Percentiles rank a stretch among this genome's conserved stretches.
These are phyloP conservation scores for Onychomys torridus DNA, from an alignment of 2,797 vertebrate species.

Conservation along the genomic window DNA sequence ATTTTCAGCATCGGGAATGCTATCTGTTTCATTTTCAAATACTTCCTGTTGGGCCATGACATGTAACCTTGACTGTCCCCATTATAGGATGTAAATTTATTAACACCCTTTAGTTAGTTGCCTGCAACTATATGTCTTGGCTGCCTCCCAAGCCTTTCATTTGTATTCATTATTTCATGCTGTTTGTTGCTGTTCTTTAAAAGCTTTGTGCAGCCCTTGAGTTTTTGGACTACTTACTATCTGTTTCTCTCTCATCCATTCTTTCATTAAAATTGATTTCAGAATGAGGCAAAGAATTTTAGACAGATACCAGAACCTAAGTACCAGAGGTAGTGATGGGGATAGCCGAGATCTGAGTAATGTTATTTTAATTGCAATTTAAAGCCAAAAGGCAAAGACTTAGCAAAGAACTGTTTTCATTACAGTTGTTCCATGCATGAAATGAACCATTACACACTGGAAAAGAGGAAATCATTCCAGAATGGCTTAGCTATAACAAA, in stretches of 20 bases:
- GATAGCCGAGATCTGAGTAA: slow-evolving; percentile 60
- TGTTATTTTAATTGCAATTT: slow-evolving; percentile 78
- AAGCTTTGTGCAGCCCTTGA: slow-evolving; percentile 37
- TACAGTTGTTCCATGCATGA: slow-evolving; percentile 80
- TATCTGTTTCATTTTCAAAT: slow-evolving; percentile 39
- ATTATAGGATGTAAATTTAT: slow-evolving; percentile 67
- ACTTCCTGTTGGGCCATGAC: background rate
- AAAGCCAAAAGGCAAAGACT: slow-evolving; percentile 80
- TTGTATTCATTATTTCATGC: slow-evolving; percentile 54
- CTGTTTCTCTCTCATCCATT: slow-evolving; percentile 45
- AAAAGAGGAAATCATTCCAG: slow-evolving; percentile 80
- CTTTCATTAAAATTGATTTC: slow-evolving; percentile 74
- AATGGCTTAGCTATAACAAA: slow-evolving; percentile 81
- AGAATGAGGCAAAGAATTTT: slow-evolving; percentile 32
- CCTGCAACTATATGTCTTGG: slow-evolving; percentile 55
- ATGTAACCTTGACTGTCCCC: slow-evolving; percentile 50
- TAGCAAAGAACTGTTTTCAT: slow-evolving; percentile 78
- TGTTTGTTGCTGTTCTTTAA: slow-evolving; percentile 47
- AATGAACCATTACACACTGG: slow-evolving; percentile 82
- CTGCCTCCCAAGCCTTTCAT: slow-evolving; percentile 62
- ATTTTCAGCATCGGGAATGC: background rate
- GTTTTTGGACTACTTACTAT: background rate
- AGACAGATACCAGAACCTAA: slow-evolving; percentile 58
- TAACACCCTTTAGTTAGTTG: slow-evolving; percentile 53
- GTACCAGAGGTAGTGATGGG: slow-evolving; percentile 63